Evolutionary conservation across 2,113 vertebrate species (phyloP).

Genomic region (Butorides virescens): DNA sequence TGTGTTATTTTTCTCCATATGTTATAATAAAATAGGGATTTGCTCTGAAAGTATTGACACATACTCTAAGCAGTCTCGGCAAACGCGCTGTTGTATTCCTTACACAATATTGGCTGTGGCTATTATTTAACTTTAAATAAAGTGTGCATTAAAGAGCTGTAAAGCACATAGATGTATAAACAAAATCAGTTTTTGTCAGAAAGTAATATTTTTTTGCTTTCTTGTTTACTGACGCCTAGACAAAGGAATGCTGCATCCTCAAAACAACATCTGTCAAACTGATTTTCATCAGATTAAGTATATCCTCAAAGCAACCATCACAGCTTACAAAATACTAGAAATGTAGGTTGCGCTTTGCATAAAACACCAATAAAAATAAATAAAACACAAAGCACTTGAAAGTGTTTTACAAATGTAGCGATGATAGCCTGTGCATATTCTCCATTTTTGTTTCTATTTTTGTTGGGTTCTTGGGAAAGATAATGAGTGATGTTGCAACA

Average conservation of each 20-base stretch:
- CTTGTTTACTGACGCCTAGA: conserved; percentile 26
- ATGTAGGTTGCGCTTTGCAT: conserved; percentile 39
- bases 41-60: not conserved
- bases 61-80: not conserved
- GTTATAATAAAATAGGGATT: not conserved
- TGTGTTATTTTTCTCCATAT: not conserved
- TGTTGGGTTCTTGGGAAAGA: not conserved
- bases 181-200: not conserved
- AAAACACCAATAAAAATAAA: not conserved
- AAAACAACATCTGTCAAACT: conserved; percentile 69
- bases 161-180: not conserved
- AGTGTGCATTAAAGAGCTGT: not conserved
- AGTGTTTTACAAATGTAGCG: not conserved
- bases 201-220: not conserved
- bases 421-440: not conserved
- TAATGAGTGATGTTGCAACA: not conserved
- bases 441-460: not conserved
- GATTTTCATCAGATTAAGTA: conserved; percentile 68
- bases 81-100: not conserved
- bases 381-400: not conserved
- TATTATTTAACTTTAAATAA: conserved; percentile 16
- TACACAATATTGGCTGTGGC: not conserved
- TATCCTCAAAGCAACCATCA: conserved; percentile 51
- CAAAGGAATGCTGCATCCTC: conserved; percentile 50
- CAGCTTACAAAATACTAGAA: conserved; percentile 46